Conservation (phyloP, 2,113 vertebrate species). For the Prolemur simus region DNA sequence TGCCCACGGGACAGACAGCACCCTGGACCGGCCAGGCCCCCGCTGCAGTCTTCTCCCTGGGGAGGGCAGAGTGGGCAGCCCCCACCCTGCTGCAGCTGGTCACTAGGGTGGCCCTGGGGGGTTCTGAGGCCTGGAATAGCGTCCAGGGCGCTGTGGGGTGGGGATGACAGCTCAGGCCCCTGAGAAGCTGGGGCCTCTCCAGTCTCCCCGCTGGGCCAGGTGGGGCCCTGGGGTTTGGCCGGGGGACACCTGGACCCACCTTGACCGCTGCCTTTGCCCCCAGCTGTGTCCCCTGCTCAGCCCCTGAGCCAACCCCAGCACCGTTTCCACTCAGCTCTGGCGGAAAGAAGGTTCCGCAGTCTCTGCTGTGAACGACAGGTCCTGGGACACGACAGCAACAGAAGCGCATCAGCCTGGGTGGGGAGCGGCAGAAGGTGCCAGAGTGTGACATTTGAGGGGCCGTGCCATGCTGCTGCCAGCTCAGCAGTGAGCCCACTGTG, state of each 20-base stretch:
- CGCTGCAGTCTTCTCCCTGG: not conserved
- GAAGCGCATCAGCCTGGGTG: rapidly evolving
- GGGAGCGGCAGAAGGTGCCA: not conserved
- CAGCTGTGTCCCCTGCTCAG: not conserved
- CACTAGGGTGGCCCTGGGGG: not conserved
- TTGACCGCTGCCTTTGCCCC: not conserved
- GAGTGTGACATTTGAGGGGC: no score
- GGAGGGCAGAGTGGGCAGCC: not conserved
- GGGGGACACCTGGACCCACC: no score
- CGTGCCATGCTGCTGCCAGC: not conserved
- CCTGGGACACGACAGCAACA: not conserved
- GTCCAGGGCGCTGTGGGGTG: no score
- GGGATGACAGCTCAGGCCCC: not conserved
- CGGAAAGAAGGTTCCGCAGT: not conserved
- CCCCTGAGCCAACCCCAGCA: not conserved
- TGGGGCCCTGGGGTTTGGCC: not conserved
- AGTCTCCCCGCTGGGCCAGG: not conserved
- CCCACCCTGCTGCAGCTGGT: not conserved
- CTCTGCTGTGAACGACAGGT: not conserved
- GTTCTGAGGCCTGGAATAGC: not conserved
- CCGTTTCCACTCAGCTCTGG: not conserved
- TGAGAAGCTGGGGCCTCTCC: not conserved
- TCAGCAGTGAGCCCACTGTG: no score
- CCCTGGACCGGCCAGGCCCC: no score
- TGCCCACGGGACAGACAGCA: rapidly evolving